Conservation (phyloP, 2,113 vertebrate genomes). For the Engystomops pustulosus region DNA sequence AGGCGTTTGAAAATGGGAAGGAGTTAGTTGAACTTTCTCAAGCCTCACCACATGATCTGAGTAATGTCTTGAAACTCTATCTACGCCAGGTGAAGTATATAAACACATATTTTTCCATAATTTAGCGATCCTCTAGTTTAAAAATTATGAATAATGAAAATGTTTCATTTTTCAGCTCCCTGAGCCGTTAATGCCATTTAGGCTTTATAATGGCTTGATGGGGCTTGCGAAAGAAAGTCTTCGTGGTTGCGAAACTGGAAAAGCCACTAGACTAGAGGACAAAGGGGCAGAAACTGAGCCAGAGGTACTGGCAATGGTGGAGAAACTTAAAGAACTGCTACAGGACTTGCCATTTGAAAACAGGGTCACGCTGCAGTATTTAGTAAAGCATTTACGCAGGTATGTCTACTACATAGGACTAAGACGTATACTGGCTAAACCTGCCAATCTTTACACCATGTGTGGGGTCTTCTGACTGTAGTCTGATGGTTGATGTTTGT, state of each 20-base stretch:
- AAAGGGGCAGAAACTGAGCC: slow-evolving; percentile 73
- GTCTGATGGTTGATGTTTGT: no score
- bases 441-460: no score
- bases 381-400: slow-evolving; percentile 87
- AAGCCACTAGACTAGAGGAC: slow-evolving; percentile 74
- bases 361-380: slow-evolving; percentile 81
- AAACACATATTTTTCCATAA: not conserved
- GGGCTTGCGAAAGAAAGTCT: slow-evolving; percentile 93
- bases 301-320: slow-evolving; percentile 75
- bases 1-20: slow-evolving; percentile 94
- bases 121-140: not conserved
- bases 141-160: no score
- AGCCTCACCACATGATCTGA: slow-evolving; percentile 92
- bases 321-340: slow-evolving; percentile 81
- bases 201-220: slow-evolving; percentile 89
- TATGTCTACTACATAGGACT: slow-evolving; percentile 63
- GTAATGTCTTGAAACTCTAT: slow-evolving; percentile 97
- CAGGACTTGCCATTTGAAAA: slow-evolving; percentile 82
- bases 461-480: no score
- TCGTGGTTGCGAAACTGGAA: slow-evolving; percentile 69
- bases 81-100: slow-evolving; percentile 84
- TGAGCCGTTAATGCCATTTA: slow-evolving; percentile 90
- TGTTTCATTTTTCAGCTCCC: slow-evolving; percentile 86
- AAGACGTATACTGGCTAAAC: no score
- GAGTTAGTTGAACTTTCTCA: slow-evolving; percentile 95